Evolutionary conservation across 2,797 vertebrate genomes (phyloP).

Genomic region (Tamandua tetradactyla): DNA sequence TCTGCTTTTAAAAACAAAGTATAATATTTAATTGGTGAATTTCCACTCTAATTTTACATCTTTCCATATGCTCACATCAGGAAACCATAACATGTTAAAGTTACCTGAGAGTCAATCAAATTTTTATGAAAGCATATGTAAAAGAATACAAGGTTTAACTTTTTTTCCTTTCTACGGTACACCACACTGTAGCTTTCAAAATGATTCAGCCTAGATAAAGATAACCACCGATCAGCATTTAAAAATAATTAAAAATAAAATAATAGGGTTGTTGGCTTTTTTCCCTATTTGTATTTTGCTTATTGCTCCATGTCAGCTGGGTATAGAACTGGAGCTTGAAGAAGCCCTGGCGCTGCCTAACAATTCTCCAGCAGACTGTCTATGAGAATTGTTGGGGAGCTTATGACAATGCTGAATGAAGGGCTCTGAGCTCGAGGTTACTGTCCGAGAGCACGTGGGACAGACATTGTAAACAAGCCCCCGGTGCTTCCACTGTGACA

Average conservation of each 20-base stretch:
- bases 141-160: not conserved
- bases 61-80: slow-evolving; percentile 36
- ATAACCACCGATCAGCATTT: not conserved
- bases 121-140: not conserved
- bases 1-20: slow-evolving; percentile 33
- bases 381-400: accelerated
- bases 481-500: accelerated
- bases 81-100: not conserved
- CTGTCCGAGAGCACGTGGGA: accelerated
- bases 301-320: accelerated
- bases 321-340: not conserved
- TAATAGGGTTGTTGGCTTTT: not conserved
- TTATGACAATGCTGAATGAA: accelerated
- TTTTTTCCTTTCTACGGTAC: not conserved
- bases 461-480: not conserved
- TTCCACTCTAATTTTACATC: not conserved
- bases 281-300: not conserved
- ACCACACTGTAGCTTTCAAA: not conserved
- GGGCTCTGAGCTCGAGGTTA: accelerated
- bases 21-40: not conserved
- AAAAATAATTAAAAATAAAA: not conserved
- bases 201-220: not conserved
- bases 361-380: accelerated
- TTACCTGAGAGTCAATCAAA: not conserved
- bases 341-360: not conserved